phyloP scores from a whole-genome alignment of 2,113 vertebrate species.

The Pao palembangensis region DNA sequence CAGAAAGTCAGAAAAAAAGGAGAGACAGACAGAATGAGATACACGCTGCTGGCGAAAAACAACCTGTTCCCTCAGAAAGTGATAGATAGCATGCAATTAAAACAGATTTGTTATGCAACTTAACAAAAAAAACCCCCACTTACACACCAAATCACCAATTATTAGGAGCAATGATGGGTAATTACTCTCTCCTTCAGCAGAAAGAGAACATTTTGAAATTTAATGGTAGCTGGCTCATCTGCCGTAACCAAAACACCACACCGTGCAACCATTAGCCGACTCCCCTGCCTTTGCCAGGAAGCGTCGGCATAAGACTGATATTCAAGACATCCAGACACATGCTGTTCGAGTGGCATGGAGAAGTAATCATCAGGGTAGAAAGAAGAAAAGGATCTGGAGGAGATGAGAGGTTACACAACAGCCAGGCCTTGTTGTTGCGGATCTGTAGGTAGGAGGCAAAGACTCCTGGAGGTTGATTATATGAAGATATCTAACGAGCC shows the following conservation, averaged over 20 bases:
- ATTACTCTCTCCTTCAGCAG: neutral
- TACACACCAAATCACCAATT: constrained; percentile 33
- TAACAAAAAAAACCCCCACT: constrained; percentile 12
- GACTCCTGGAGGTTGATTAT: constrained; percentile 15
- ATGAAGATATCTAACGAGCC: neutral
- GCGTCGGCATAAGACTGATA: constrained; percentile 24
- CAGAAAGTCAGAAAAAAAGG: neutral
- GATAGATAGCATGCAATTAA: constrained; percentile 27
- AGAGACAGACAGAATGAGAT: constrained; percentile 13
- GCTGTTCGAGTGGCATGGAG: constrained; percentile 40
- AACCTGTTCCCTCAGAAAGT: constrained; percentile 13
- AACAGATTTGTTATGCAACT: constrained; percentile 26
- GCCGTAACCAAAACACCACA: constrained; percentile 59
- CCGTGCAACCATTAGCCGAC: constrained; percentile 44
- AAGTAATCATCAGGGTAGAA: constrained; percentile 37
- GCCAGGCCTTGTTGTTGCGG: constrained; percentile 40
- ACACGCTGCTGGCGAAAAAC: constrained; percentile 16
- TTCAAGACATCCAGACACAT: constrained; percentile 31
- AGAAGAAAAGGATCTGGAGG: constrained; percentile 24
- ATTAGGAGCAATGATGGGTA: constrained; percentile 20
- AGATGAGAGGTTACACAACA: constrained; percentile 44
- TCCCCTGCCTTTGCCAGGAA: constrained; percentile 21
- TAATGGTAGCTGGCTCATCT: constrained; percentile 40
- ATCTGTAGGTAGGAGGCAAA: neutral
- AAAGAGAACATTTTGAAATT: constrained; percentile 20